A percentile compares a stretch with the other conserved stretches of the same genome.
Evolutionary conservation across 2,888 invertebrate species (phyloP).

Genomic region (Notodonta dromedarius): DNA sequence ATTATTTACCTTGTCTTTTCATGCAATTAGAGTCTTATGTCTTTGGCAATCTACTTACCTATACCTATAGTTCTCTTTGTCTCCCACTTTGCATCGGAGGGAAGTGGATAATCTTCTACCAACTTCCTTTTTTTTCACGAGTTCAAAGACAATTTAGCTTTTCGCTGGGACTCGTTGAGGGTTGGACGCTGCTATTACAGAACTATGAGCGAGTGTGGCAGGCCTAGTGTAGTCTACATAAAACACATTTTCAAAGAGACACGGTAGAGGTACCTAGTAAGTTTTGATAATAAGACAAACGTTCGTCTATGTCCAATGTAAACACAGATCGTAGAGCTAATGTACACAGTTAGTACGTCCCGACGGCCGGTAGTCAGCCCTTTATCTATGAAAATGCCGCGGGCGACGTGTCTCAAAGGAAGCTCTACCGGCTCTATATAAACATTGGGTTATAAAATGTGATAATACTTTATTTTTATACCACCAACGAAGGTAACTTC

Average conservation of each 20-base stretch:
- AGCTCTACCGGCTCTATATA: conserved; percentile 53
- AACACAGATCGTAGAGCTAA: conserved; percentile 44
- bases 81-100: too few species aligned
- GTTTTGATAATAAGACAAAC: conserved; percentile 3
- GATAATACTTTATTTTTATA: conserved; percentile 10
- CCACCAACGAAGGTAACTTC: not conserved
- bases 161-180: too few species aligned
- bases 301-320: conserved; percentile 35
- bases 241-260: not conserved
- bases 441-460: conserved; percentile 52
- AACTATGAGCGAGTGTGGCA: too few species aligned
- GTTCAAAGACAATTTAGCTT: too few species aligned
- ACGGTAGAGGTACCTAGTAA: conserved; percentile 7
- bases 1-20: too few species aligned
- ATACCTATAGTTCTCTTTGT: too few species aligned
- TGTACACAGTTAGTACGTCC: conserved; percentile 31
- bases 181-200: too few species aligned
- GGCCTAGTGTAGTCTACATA: not conserved
- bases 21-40: too few species aligned
- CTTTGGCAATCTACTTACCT: too few species aligned
- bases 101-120: too few species aligned
- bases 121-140: too few species aligned
- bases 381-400: conserved; percentile 58
- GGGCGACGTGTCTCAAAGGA: conserved; percentile 65
- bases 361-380: conserved; percentile 40